Evolutionary conservation across 2,797 vertebrate species (phyloP).

Genomic region (Percopsis omiscomaycus): DNA sequence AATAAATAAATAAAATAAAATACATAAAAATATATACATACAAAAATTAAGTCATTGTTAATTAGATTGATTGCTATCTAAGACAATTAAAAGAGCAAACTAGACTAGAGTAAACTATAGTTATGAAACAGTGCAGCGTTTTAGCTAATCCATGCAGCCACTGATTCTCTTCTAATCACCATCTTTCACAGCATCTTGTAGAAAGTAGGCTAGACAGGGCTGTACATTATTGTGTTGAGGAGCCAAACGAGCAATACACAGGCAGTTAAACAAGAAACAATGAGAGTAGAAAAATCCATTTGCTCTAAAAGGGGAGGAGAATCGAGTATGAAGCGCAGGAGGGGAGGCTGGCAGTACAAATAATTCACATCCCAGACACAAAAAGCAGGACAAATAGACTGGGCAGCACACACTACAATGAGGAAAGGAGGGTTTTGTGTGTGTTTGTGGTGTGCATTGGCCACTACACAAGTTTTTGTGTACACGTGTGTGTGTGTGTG

Average conservation of each 20-base stretch:
- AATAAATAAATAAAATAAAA: neutral
- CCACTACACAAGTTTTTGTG: neutral
- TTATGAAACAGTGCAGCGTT: neutral
- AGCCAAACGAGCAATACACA: conserved; percentile 66
- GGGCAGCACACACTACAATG: neutral
- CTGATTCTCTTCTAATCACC: conserved; percentile 13
- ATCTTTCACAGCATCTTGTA: conserved; percentile 34
- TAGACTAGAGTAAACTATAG: neutral
- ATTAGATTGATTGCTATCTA: neutral
- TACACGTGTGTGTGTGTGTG: neutral
- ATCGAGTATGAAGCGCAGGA: conserved; percentile 46
- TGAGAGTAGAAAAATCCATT: conserved; percentile 62
- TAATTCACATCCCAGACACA: conserved; percentile 70
- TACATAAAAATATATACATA: neutral
- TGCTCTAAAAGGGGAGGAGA: conserved; percentile 59
- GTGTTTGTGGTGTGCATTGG: too few relatives aligned
- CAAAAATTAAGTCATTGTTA: neutral
- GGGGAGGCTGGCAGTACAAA: conserved; percentile 64
- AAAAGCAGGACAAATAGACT: conserved; percentile 60
- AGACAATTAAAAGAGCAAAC: neutral
- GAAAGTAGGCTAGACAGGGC: conserved; percentile 54
- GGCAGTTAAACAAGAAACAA: conserved; percentile 61
- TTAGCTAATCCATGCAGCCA: conserved; percentile 29
- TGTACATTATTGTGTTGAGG: conserved; percentile 55
- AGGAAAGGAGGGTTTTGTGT: neutral